A percentile compares a stretch with the other conserved stretches of the same genome.
These are phyloP conservation scores for Scaptomyza polygonia DNA, from an alignment of 2,888 invertebrate species.

Conservation along the genomic window DNA sequence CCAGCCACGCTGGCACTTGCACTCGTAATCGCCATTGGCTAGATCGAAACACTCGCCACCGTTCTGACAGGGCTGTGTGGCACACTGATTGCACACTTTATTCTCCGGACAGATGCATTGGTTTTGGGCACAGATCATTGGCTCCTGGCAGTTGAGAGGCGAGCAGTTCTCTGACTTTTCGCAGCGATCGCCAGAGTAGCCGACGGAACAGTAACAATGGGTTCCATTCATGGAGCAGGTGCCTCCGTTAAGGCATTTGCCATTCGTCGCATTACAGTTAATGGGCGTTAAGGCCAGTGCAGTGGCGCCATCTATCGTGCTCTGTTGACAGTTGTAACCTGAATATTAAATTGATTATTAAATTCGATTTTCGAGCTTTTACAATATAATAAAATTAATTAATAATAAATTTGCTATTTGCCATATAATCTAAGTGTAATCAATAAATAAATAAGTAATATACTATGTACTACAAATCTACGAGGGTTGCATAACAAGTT, in stretches of 20 bases:
- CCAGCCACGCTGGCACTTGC: conserved; percentile 87
- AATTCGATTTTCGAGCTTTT: conserved; percentile 8
- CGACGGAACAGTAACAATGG: conserved; percentile 82
- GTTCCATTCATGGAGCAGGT: conserved; percentile 83
- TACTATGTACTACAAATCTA: conserved; percentile 34
- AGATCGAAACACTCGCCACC: conserved; percentile 88
- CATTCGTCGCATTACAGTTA: conserved; percentile 77
- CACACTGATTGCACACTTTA: conserved; percentile 85
- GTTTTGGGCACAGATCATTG: conserved; percentile 82
- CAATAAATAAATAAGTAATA: neutral
- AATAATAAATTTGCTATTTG: neutral
- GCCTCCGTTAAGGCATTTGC: conserved; percentile 83
- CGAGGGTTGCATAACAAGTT: conserved; percentile 66
- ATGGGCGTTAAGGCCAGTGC: conserved; percentile 64
- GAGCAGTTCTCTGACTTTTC: conserved; percentile 82
- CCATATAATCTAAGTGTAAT: conserved; percentile 6
- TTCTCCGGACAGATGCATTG: conserved; percentile 84
- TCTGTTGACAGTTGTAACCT: conserved; percentile 84
- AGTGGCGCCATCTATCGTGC: conserved; percentile 54
- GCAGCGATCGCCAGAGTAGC: conserved; percentile 83
- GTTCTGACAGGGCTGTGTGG: conserved; percentile 87
- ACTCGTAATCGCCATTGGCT: conserved; percentile 86
- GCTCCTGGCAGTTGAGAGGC: conserved; percentile 82
- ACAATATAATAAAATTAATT: neutral
- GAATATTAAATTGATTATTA: conserved; percentile 13